These are phyloP conservation scores for Falco concolor DNA, from an alignment of 2,797 vertebrate species.

Conservation along the genomic window DNA sequence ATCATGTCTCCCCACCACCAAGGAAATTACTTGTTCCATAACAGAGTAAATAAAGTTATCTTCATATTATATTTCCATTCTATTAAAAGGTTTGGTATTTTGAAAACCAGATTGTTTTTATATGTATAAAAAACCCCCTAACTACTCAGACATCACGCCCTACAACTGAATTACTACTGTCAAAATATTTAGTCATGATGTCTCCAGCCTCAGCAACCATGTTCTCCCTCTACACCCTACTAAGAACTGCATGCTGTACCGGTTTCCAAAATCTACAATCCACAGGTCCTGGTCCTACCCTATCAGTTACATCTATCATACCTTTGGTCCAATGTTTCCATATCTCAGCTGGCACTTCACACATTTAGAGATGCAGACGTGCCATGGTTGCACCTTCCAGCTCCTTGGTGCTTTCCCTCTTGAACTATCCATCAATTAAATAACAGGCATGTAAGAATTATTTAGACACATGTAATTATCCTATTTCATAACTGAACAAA, in stretches of 20 bases:
- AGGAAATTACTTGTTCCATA: not conserved
- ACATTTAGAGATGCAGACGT: not conserved
- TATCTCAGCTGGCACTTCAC: not conserved
- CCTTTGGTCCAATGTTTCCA: not conserved
- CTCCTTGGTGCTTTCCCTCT: not conserved
- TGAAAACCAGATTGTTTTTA: not conserved
- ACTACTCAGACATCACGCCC: not conserved
- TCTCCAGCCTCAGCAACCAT: not conserved
- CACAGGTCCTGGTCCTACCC: not conserved
- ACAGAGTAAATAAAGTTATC: not conserved
- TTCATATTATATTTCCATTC: not conserved
- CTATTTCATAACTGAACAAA: not conserved
- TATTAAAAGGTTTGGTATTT: not conserved
- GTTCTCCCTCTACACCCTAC: not conserved
- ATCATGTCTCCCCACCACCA: not conserved
- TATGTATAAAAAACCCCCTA: not conserved
- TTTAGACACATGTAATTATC: not conserved
- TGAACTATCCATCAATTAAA: conserved; percentile 10
- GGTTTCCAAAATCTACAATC: not conserved
- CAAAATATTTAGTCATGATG: not conserved
- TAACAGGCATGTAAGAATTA: not conserved
- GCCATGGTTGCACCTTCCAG: not conserved
- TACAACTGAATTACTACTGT: not conserved
- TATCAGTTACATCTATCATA: not conserved
- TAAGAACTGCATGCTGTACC: not conserved